Conservation (phyloP, 2,113 vertebrate genomes). For the Donacobius atricapilla region DNA sequence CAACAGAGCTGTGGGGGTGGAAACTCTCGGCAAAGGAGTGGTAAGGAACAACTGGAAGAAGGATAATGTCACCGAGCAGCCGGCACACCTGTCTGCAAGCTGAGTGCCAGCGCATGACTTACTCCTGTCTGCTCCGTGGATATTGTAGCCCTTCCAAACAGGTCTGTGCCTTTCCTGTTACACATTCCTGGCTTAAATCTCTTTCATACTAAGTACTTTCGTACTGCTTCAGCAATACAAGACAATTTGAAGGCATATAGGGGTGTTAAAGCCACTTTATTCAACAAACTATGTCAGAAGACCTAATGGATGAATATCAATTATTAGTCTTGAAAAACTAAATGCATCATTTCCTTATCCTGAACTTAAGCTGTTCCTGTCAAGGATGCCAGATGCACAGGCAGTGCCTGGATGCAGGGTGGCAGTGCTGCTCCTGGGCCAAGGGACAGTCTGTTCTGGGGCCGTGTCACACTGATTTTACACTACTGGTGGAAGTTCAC, state of each 20-base stretch:
- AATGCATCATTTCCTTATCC: not conserved
- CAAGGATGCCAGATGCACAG: not conserved
- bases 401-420: not conserved
- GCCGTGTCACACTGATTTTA: not conserved
- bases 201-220: not conserved
- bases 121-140: not conserved
- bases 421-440: not conserved
- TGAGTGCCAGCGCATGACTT: not conserved
- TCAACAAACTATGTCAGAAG: not conserved
- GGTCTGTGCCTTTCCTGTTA: not conserved
- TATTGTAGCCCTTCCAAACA: not conserved
- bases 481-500: not conserved
- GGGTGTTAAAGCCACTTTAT: not conserved
- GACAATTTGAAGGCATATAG: not conserved
- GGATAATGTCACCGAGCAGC: not conserved
- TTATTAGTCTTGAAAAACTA: not conserved
- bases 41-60: not conserved
- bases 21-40: not conserved
- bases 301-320: not conserved
- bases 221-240: not conserved
- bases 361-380: not conserved
- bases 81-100: not conserved
- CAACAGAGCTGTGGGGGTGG: conserved; percentile 28
- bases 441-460: fast-evolving
- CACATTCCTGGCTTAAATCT: not conserved